phyloP scores from a whole-genome alignment of 2,888 invertebrate genomes.

The Cephus spinipes region DNA sequence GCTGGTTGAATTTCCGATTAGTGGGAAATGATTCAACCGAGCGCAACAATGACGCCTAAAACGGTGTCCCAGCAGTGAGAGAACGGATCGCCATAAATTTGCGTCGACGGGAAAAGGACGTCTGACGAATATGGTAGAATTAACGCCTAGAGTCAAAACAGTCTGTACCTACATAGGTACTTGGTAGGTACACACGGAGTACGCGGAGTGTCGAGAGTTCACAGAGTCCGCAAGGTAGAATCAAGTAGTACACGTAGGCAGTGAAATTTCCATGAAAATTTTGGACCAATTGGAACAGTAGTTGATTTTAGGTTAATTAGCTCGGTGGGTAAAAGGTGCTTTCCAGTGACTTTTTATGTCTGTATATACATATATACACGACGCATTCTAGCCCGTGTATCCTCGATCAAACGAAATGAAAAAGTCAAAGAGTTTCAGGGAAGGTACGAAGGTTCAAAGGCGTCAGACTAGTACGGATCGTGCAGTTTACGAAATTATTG shows the following conservation, averaged over 20 bases:
- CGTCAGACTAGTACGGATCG: constrained; percentile 9
- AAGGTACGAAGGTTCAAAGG: constrained; percentile 3
- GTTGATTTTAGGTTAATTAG: not conserved
- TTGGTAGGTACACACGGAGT: not conserved
- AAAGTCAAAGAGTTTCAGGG: not conserved
- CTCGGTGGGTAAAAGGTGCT: not conserved
- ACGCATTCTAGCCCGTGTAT: not conserved
- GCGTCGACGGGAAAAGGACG: not conserved
- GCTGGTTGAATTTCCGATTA: not conserved
- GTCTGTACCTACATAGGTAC: not conserved
- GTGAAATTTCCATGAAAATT: not conserved
- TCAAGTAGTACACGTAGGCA: not conserved
- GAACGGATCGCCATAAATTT: not conserved
- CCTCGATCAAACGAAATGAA: not conserved
- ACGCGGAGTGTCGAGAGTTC: not conserved
- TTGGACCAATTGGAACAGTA: not conserved
- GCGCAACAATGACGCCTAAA: not conserved
- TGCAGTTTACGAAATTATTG: constrained; percentile 49
- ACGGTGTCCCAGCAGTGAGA: not conserved
- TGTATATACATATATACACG: too few relatives aligned
- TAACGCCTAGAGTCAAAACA: not conserved
- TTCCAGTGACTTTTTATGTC: not conserved
- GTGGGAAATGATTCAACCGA: not conserved
- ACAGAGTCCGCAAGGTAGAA: not conserved
- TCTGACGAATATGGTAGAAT: not conserved